A percentile compares a stretch with the other conserved stretches of the same genome.
Conservation (phyloP, 2,113 vertebrate species). For the Thalassoma bifasciatum region DNA sequence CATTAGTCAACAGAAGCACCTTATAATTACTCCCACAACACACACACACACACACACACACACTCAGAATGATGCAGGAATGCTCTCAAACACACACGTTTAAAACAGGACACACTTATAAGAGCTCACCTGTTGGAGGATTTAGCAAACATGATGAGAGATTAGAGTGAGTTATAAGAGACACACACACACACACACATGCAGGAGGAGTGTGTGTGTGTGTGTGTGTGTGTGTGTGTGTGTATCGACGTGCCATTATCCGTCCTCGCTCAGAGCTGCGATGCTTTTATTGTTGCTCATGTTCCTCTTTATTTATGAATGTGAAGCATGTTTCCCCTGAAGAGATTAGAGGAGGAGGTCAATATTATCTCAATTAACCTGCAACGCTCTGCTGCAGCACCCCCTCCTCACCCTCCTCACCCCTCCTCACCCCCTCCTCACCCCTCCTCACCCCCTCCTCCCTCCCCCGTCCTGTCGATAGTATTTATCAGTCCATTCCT, state of each 20-base stretch:
- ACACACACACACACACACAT: too few relatives aligned
- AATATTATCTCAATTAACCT: constrained; percentile 91
- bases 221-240: neutral
- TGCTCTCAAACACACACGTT: too few relatives aligned
- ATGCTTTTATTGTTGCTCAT: constrained; percentile 87
- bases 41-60: constrained; percentile 5
- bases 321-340: constrained; percentile 78
- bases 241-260: constrained; percentile 73
- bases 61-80: neutral
- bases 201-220: too few relatives aligned
- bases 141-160: too few relatives aligned
- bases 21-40: constrained; percentile 91
- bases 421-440: too few relatives aligned
- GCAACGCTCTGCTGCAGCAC: constrained; percentile 70
- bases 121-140: too few relatives aligned
- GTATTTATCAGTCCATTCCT: constrained; percentile 76
- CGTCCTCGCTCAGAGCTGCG: constrained; percentile 81
- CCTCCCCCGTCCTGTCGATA: constrained; percentile 80
- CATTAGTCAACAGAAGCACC: constrained; percentile 96
- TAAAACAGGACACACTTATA: too few relatives aligned
- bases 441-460: constrained; percentile 67
- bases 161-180: too few relatives aligned
- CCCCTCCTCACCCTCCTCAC: constrained; percentile 26
- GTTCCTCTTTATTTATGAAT: constrained; percentile 81
- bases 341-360: constrained; percentile 85